phyloP scores from a whole-genome alignment of 2,113 vertebrate genomes.

The Mormyrus iriodes region DNA sequence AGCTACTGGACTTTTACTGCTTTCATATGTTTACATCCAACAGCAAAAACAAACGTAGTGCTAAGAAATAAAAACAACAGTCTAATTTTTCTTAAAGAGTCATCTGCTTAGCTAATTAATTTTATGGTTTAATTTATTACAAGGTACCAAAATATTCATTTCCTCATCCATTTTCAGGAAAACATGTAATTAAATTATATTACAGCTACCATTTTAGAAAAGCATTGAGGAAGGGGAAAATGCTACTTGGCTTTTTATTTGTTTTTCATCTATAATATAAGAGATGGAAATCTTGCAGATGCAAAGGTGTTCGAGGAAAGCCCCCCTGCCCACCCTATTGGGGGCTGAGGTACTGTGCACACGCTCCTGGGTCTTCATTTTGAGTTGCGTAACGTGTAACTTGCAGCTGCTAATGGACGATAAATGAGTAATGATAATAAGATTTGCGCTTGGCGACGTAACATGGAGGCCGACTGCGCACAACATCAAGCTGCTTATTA shows the following conservation, averaged over 20 bases:
- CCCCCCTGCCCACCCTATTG: background rate
- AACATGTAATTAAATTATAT: background rate
- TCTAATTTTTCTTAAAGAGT: background rate
- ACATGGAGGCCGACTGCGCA: background rate
- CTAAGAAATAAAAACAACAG: background rate
- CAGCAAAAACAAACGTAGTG: background rate
- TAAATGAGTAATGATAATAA: background rate
- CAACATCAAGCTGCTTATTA: constrained; percentile 10
- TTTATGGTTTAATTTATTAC: constrained; percentile 21
- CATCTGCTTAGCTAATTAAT: background rate
- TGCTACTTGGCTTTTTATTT: background rate
- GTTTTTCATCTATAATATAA: background rate
- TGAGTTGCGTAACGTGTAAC: background rate
- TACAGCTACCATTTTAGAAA: background rate
- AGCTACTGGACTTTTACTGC: background rate
- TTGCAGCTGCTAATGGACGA: constrained; percentile 9
- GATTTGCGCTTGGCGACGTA: background rate
- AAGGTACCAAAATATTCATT: constrained; percentile 12
- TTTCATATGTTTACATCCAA: constrained; percentile 17
- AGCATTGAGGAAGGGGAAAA: background rate
- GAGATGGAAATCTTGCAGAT: background rate
- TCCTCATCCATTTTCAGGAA: background rate
- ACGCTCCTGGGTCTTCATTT: background rate
- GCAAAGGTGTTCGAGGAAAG: background rate
- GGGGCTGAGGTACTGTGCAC: constrained; percentile 16